These are phyloP conservation scores for Brachyrhaphis roseni DNA, from an alignment of 2,797 vertebrate species.

Conservation along the genomic window DNA sequence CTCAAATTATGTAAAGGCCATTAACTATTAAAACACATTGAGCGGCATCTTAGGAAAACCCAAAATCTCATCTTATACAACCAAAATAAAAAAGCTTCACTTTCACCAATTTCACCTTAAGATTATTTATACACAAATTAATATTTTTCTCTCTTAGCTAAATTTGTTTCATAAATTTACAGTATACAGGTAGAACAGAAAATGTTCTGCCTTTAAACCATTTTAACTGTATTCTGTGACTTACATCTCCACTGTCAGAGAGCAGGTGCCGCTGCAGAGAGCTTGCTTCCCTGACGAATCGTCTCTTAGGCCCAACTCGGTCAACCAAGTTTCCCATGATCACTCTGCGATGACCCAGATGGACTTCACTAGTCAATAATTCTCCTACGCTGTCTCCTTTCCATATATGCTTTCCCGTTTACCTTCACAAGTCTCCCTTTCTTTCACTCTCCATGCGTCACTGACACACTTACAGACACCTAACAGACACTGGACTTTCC, in stretches of 20 bases:
- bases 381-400: constrained; percentile 27
- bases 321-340: constrained; percentile 81
- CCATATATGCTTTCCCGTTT: constrained; percentile 37
- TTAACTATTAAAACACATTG: neutral
- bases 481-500: constrained; percentile 58
- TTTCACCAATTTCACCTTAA: neutral
- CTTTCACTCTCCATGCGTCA: constrained; percentile 61
- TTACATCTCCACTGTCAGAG: constrained; percentile 77
- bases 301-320: constrained; percentile 72
- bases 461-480: constrained; percentile 68
- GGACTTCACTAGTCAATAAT: constrained; percentile 35
- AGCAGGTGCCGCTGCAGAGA: constrained; percentile 79
- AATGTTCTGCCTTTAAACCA: constrained; percentile 2
- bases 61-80: neutral
- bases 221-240: constrained; percentile 41
- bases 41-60: neutral
- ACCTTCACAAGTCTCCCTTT: constrained; percentile 46
- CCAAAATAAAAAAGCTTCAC: neutral
- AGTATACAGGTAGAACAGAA: neutral
- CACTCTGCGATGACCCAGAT: constrained; percentile 47
- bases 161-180: neutral
- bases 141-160: neutral
- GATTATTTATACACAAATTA: neutral
- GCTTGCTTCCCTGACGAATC: constrained; percentile 65
- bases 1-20: neutral